Base-by-base conservation (phyloP, 2,888 invertebrate species). In the Horisme vitalbata region DNA sequence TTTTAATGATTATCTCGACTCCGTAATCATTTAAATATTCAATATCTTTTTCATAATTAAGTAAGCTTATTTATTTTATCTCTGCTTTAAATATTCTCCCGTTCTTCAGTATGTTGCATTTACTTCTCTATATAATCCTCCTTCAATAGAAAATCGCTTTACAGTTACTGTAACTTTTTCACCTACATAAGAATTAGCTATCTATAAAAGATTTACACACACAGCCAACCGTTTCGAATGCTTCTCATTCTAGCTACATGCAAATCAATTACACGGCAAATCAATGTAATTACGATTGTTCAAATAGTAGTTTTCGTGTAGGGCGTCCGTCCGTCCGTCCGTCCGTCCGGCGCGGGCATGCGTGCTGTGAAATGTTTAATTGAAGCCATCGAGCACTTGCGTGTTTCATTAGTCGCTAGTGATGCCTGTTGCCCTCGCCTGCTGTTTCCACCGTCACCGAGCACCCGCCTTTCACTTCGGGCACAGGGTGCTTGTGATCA, bases 341-440 rank as follows among this genome's bases (percentile, higher is more conserved):
- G 14, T 9, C 10, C 9, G 26, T 32, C 10, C 26, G 24, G 4
- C 26, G 32, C 32, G 7, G n/a, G 33, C 11, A 7, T 34, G 45
- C 48, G 53, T 45, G 52, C 52, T 49, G 59, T 41, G 26, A 54
- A 57, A 44, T 44, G 45, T 49, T 54, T 60, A 52, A 63, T 61
- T 55, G 51, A 59, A 61, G 50, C 54, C 44, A 53, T 57, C 55
- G 55, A 53, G 56, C 55, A 41, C 41, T 60, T 55, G 60, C 61
- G 51, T 63, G 63, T 53, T 51, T 52, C 60, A 57, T 59, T 41
- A 59, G 50, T 45, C 24, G 14, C 36, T 47, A 41, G 46, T 41
- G 41, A 21, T 32, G 41, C 34, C 24, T 27, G 24, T 21, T 28
- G 9, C 10, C n/a, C 10, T 15, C 33, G 11, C 18, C 28, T 14